phyloP scores from a whole-genome alignment of 2,888 invertebrate genomes.

The Nasonia oneida region DNA sequence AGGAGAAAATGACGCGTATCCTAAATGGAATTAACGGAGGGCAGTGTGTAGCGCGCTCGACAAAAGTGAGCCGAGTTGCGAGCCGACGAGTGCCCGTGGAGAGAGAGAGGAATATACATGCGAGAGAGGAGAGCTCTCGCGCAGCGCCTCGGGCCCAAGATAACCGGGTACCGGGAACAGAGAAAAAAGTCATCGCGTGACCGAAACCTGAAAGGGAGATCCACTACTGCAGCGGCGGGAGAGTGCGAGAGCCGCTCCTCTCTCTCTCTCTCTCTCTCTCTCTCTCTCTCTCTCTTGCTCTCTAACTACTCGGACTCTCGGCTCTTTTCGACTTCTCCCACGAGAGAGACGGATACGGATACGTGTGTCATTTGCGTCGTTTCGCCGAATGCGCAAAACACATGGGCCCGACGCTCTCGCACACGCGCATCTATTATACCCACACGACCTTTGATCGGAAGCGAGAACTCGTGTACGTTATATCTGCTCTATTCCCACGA shows the following conservation, averaged over 20 bases:
- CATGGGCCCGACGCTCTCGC: neutral
- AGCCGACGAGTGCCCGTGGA: constrained; percentile 10
- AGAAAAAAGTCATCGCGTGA: constrained; percentile 78
- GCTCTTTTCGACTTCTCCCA: constrained; percentile 58
- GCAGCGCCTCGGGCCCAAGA: constrained; percentile 53
- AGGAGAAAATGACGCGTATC: constrained; percentile 26
- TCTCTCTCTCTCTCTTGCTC: neutral
- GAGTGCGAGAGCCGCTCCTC: neutral
- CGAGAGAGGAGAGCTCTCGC: neutral
- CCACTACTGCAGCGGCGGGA: constrained; percentile 67
- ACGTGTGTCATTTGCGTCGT: constrained; percentile 44
- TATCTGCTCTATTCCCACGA: neutral
- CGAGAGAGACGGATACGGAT: constrained; percentile 48
- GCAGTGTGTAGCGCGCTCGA: neutral
- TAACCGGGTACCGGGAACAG: constrained; percentile 77
- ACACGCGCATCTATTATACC: neutral
- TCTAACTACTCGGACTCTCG: neutral
- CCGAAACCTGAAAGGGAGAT: constrained; percentile 75
- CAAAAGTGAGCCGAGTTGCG: constrained; percentile 19
- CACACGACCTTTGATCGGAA: neutral
- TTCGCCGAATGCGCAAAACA: constrained; percentile 27
- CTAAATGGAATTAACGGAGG: constrained; percentile 46
- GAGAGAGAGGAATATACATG: neutral
- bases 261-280: constrained; percentile 3
- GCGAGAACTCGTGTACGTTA: neutral